Percentiles rank a stretch among this genome's conserved stretches.
phyloP scores from a whole-genome alignment of 2,888 invertebrate species.

The Caenorhabditis panamensis region DNA sequence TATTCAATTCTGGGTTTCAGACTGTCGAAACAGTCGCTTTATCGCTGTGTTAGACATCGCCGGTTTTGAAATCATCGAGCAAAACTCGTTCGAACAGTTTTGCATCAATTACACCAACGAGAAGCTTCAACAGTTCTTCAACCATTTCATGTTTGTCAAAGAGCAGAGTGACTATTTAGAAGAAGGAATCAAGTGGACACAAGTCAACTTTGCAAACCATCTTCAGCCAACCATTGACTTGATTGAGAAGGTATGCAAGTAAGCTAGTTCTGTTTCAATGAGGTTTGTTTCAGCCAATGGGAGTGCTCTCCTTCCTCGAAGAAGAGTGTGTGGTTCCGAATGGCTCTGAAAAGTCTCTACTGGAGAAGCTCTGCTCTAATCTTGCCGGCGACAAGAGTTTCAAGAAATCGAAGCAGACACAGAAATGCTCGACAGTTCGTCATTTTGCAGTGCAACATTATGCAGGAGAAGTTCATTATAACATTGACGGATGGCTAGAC shows the following conservation, averaged over 20 bases:
- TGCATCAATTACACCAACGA: conserved; percentile 81
- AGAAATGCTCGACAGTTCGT: conserved; percentile 72
- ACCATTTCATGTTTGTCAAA: conserved; percentile 80
- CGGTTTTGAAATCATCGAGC: conserved; percentile 79
- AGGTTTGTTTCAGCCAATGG: conserved; percentile 74
- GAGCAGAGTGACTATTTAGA: conserved; percentile 78
- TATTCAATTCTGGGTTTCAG: conserved; percentile 21
- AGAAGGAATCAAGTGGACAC: conserved; percentile 85
- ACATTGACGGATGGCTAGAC: conserved; percentile 82
- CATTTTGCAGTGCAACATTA: conserved; percentile 81
- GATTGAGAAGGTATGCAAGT: conserved; percentile 75
- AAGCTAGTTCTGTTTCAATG: not conserved
- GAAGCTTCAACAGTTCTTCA: conserved; percentile 80
- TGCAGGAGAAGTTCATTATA: conserved; percentile 83
- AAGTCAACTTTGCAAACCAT: conserved; percentile 88
- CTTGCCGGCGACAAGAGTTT: conserved; percentile 66
- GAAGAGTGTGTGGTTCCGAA: conserved; percentile 81
- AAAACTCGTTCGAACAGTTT: conserved; percentile 80
- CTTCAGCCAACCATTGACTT: conserved; percentile 78
- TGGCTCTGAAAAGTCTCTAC: conserved; percentile 75
- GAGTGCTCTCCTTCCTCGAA: conserved; percentile 78
- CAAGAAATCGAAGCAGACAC: conserved; percentile 79
- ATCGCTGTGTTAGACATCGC: conserved; percentile 81
- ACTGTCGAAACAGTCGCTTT: conserved; percentile 61
- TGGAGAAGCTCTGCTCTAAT: conserved; percentile 75